Evolutionary conservation across 2,888 invertebrate species (phyloP), one percentile per base, ranked within the genome.

Genomic region (Lochmaea capreae): DNA sequence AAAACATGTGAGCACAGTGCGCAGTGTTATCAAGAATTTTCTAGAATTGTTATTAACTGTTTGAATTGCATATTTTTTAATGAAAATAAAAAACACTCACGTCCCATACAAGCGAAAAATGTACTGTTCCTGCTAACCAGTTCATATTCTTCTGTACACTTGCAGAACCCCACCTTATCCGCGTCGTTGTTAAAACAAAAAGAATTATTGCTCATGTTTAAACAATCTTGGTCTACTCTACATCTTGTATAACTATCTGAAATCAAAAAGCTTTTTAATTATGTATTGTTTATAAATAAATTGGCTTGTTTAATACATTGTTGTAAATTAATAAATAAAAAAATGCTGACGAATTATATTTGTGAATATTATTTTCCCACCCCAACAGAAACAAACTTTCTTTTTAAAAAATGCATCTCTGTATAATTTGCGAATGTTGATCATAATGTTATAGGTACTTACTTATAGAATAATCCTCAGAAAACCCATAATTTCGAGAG

Each of bases 111-210:
- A 73, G 86, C 84, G 68, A 86, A 86, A 77, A 80, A 83, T 2
- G 87, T 87, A 57, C 80, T 81, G 79, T 87, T 87, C 73, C 83
- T 84, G 70, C 84, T 83, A 16, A 81, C 67, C 43, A 87, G 80
- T 42, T 87, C 86, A 73, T 86, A 84, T 72, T 84, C 87, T 62
- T 85, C 83, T 78, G 84, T 84, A 81, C 89, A 89, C 74, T 85
- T 84, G 75, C 89, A 89, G 52, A 78, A 76, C 58, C 86, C 86
- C 78, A 79, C 80, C 80, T 49, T 76, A 52, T 77, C 77, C 43
- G 77, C 77, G 75, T 85, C 84, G 73, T 85, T 86, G 11, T 81
- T 84, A 57, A 77, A 83, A 77, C 87, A 87, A 74, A 86, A 85
- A n/a, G 86, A 84, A 78, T 86, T 84, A 71, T 79, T 79, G 57